Base-by-base conservation (phyloP, 2,113 vertebrate genomes). In the Pteruthius melanotis region DNA sequence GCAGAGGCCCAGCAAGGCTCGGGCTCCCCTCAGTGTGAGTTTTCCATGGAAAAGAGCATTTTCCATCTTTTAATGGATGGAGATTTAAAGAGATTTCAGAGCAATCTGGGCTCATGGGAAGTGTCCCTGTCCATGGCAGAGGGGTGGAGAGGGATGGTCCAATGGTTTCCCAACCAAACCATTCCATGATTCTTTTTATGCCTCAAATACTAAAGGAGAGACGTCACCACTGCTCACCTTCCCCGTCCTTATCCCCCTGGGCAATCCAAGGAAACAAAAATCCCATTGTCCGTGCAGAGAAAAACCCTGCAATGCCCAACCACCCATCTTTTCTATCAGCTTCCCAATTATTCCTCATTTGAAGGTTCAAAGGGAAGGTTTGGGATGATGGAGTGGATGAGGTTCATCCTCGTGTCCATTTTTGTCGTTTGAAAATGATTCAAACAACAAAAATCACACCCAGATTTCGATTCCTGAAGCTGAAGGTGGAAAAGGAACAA, bases 251-350 rank as follows among this genome's bases (percentile, higher is more conserved):
- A 19, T 44, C 37, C 44, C n/a, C 59, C 6, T 0, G 21, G 70
- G 22, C n/a, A 49, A 28, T 1, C 14, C 31, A 28, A 35, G 17
- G 24, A 53, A 50, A 8, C 14, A 65, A 14, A 61, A 75, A 45
- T 13, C 30, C 16, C 7, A 23, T 14, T 20, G 9, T 2, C 45
- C 20, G 0, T 1, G 26, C n/a, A 22, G 45, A 69, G 28, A 16
- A 33, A 70, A 66, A 12, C n/a, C 14, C 71, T 5, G 45, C n/a
- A 5, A 2, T 3, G n/a, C 59, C 69, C 60, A 3, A 39, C 6
- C 22, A 7, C 37, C 13, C 23, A 0, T 1, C 4, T 12, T 63
- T 63, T 12, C 13, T 10, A 10, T 6, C 9, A 0, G 9, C 16
- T 88, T 31, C 56, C 20, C 8, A 35, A 30, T 30, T 28, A 28